Conservation (phyloP, 2,113 vertebrate genomes). For the Diadophis punctatus region DNA sequence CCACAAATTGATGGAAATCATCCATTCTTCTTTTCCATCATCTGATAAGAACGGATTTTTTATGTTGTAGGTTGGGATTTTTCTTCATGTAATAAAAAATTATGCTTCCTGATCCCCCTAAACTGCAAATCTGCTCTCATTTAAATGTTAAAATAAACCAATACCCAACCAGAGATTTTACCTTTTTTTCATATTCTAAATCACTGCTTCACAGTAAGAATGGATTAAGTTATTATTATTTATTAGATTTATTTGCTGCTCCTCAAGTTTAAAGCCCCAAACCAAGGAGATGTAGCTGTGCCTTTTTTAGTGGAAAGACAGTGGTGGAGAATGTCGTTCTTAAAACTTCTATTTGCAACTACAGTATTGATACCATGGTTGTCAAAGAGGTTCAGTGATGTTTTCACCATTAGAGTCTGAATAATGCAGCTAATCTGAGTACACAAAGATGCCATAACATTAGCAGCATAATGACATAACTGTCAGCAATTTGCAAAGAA, state of each 20-base stretch:
- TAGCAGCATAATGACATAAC: conserved; percentile 2
- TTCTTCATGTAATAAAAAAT: background rate
- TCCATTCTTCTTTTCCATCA: background rate
- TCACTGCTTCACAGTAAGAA: conserved; percentile 36
- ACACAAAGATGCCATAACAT: conserved; percentile 7
- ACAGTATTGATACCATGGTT: background rate
- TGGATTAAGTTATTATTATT: conserved; percentile 25
- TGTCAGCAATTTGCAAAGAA: conserved; percentile 20
- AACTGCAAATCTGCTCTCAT: conserved; percentile 44
- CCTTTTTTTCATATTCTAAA: conserved; percentile 48
- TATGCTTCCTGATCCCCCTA: accelerated
- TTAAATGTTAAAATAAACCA: conserved; percentile 39
- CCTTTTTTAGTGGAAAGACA: background rate
- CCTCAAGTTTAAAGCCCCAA: background rate
- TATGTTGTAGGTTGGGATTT: background rate
- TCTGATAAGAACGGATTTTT: background rate
- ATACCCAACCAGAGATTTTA: conserved; percentile 51
- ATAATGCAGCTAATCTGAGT: background rate
- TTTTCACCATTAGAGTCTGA: background rate
- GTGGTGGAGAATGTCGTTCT: background rate
- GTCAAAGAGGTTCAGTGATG: background rate
- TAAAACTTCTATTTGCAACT: background rate
- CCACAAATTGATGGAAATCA: background rate
- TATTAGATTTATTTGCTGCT: no score
- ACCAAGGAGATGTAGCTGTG: background rate